Conservation (phyloP, 2,797 vertebrate genomes). For the Rhadinocentrus ornatus region DNA sequence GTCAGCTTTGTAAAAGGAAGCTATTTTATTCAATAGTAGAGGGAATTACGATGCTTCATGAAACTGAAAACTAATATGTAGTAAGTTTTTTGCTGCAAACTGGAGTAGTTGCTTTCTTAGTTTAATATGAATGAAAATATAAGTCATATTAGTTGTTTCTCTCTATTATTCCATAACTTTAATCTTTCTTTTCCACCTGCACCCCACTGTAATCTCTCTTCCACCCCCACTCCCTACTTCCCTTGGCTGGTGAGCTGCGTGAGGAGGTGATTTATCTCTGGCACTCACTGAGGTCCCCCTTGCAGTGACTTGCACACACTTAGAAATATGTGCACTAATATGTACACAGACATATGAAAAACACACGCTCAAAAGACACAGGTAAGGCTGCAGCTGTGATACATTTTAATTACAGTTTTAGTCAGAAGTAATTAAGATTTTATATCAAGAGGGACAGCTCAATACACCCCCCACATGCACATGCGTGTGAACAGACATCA, state of each 20-base stretch:
- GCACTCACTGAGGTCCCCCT: constrained; percentile 81
- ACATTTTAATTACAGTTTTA: constrained; percentile 98
- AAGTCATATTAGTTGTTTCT: constrained; percentile 38
- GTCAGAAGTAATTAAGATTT: constrained; percentile 94
- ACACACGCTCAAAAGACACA: constrained; percentile 70
- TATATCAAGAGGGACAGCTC: constrained; percentile 84
- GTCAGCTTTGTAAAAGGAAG: not conserved
- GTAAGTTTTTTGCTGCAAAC: not conserved
- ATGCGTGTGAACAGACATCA: constrained; percentile 25
- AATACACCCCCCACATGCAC: constrained; percentile 51
- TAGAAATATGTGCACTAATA: constrained; percentile 63
- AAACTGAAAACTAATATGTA: constrained; percentile 12
- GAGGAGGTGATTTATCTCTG: constrained; percentile 90
- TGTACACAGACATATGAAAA: constrained; percentile 60
- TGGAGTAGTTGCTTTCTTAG: constrained; percentile 7
- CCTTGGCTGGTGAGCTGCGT: constrained; percentile 67
- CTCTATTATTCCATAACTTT: constrained; percentile 51
- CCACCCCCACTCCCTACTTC: constrained; percentile 54
- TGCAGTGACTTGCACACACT: constrained; percentile 62
- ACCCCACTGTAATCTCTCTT: constrained; percentile 65
- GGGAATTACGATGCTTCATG: not conserved
- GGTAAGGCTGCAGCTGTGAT: constrained; percentile 90
- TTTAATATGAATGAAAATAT: constrained; percentile 21
- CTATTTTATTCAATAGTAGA: not conserved
- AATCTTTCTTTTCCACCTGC: constrained; percentile 36